Conservation (phyloP, 2,113 vertebrate genomes). For the Melozone crissalis region DNA sequence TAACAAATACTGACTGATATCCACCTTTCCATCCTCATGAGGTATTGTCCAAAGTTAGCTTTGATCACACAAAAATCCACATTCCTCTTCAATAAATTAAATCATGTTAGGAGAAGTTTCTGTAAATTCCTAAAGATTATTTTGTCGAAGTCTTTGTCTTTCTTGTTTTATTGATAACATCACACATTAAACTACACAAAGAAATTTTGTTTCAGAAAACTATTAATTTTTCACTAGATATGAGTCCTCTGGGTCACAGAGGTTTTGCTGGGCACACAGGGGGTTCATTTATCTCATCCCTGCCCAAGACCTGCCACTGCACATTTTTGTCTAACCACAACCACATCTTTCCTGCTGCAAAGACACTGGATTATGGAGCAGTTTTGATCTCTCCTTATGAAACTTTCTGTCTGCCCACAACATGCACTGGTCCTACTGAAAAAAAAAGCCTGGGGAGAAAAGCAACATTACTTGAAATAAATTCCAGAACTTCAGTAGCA, state of each 20-base stretch:
- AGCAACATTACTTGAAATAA: not conserved
- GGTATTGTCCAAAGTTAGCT: not conserved
- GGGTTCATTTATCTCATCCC: not conserved
- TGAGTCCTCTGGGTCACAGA: not conserved
- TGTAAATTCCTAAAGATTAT: not conserved
- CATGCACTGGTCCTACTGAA: not conserved
- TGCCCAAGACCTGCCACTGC: not conserved
- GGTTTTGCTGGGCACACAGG: not conserved
- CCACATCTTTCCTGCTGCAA: not conserved
- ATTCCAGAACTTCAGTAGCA: slow-evolving; percentile 5
- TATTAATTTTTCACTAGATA: not conserved
- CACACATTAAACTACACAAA: not conserved
- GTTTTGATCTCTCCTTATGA: not conserved
- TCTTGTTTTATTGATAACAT: not conserved
- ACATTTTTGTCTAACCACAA: not conserved
- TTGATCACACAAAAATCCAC: not conserved
- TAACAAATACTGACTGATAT: not conserved
- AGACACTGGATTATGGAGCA: not conserved
- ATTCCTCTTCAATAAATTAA: not conserved
- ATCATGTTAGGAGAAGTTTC: not conserved
- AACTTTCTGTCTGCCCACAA: not conserved
- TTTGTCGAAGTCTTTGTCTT: not conserved
- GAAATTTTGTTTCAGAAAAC: not conserved
- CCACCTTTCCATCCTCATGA: not conserved
- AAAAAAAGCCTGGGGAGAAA: not conserved